Percentiles rank a stretch among this genome's conserved stretches.
These are phyloP conservation scores for Telmatochromis brachygnathus DNA, from an alignment of 2,113 vertebrate species.

Conservation along the genomic window DNA sequence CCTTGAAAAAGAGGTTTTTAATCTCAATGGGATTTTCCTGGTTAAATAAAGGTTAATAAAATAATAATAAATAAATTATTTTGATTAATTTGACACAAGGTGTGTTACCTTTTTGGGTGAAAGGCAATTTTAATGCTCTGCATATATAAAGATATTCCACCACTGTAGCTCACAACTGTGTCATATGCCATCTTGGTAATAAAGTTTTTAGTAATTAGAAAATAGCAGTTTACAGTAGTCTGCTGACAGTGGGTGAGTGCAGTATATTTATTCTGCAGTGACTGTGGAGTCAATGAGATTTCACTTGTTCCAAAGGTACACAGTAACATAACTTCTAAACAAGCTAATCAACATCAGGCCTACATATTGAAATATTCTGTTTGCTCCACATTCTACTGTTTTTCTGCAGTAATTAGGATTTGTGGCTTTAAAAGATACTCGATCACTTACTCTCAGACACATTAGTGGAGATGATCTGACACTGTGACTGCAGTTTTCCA, in stretches of 20 bases:
- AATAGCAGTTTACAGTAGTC: background rate
- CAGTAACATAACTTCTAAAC: background rate
- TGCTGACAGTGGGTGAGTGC: background rate
- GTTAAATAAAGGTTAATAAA: no score
- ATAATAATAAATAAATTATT: background rate
- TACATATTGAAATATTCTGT: background rate
- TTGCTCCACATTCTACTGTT: background rate
- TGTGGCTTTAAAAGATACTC: background rate
- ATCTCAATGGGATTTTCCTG: no score
- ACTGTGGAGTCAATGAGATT: background rate
- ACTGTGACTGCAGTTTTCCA: slow-evolving; percentile 37
- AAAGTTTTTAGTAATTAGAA: background rate
- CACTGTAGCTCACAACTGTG: background rate
- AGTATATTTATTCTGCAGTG: background rate
- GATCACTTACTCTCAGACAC: background rate
- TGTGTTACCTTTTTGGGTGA: background rate
- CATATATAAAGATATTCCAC: background rate
- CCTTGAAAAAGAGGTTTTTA: no score
- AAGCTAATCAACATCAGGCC: background rate
- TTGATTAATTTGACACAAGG: background rate
- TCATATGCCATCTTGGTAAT: background rate
- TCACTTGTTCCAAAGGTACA: background rate
- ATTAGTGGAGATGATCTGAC: slow-evolving; percentile 9
- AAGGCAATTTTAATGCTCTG: background rate
- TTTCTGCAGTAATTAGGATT: background rate